Evolutionary conservation across 1,140 invertebrate species (phyloP).

Genomic region (Zaprionus tsacasi): DNA sequence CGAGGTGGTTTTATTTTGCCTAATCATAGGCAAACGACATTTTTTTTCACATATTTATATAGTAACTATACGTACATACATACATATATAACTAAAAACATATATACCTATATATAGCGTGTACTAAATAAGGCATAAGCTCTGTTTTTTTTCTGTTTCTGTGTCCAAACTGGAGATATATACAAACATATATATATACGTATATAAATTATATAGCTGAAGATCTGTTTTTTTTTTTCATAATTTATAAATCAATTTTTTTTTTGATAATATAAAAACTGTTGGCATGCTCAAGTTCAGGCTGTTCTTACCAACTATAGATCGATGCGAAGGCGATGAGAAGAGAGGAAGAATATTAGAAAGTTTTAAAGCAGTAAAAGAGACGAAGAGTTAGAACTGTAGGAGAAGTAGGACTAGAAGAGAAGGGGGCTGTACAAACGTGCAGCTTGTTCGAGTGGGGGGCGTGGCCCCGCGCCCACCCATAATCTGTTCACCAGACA

Average conservation of each 20-base stretch:
- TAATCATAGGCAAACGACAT: constrained; percentile 53
- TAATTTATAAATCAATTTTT: constrained; percentile 45
- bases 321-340: not conserved
- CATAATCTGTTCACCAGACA: constrained; percentile 36
- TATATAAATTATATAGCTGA: constrained; percentile 68
- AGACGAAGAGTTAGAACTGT: not conserved
- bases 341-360: not conserved
- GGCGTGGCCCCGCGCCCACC: constrained; percentile 4
- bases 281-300: constrained; percentile 55
- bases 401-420: not conserved
- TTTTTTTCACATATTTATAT: constrained; percentile 67
- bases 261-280: constrained; percentile 74
- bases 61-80: constrained; percentile 39
- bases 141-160: constrained; percentile 67
- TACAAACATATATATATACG: constrained; percentile 37
- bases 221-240: constrained; percentile 58
- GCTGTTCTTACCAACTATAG: constrained; percentile 56
- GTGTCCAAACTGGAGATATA: constrained; percentile 38
- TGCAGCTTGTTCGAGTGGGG: constrained; percentile 33
- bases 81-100: constrained; percentile 12
- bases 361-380: not conserved
- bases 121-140: constrained; percentile 60
- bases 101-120: constrained; percentile 52
- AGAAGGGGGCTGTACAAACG: constrained; percentile 23
- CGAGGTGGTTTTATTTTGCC: constrained; percentile 54